Evolutionary conservation across 1,140 invertebrate species (phyloP).

Genomic region (Ceratosolen solmsi): DNA sequence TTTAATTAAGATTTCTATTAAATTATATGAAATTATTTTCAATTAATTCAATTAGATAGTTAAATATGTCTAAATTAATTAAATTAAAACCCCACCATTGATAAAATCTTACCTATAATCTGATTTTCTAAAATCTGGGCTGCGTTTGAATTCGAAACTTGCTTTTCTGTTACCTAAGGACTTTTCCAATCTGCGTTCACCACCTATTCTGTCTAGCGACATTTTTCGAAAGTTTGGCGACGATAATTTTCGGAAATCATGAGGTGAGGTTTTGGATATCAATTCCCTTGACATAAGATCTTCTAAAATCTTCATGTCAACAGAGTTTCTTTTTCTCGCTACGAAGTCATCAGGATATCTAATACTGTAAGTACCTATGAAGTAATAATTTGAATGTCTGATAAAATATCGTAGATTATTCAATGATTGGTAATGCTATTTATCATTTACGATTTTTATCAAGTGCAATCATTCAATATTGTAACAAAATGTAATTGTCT

Average conservation of each 20-base stretch:
- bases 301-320: slow-evolving; percentile 67
- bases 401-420: not conserved
- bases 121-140: slow-evolving; percentile 68
- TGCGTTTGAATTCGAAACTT: slow-evolving; percentile 68
- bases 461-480: too few species aligned
- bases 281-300: slow-evolving; percentile 63
- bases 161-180: slow-evolving; percentile 66
- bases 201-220: slow-evolving; percentile 69
- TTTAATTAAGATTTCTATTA: too few species aligned
- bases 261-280: slow-evolving; percentile 61
- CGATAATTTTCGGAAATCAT: slow-evolving; percentile 66
- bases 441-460: too few species aligned
- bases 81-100: too few species aligned
- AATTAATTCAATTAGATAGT: too few species aligned
- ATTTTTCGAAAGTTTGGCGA: slow-evolving; percentile 70
- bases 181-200: slow-evolving; percentile 66
- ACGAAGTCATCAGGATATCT: slow-evolving; percentile 70
- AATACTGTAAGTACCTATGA: slow-evolving; percentile 22
- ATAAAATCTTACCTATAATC: slow-evolving; percentile 63
- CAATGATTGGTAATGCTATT: too few species aligned
- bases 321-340: slow-evolving; percentile 68
- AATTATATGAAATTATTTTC: too few species aligned
- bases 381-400: not conserved
- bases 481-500: too few species aligned
- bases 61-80: too few species aligned